These are phyloP conservation scores for Strigops habroptila DNA, from an alignment of 2,113 vertebrate genomes.

Conservation along the genomic window DNA sequence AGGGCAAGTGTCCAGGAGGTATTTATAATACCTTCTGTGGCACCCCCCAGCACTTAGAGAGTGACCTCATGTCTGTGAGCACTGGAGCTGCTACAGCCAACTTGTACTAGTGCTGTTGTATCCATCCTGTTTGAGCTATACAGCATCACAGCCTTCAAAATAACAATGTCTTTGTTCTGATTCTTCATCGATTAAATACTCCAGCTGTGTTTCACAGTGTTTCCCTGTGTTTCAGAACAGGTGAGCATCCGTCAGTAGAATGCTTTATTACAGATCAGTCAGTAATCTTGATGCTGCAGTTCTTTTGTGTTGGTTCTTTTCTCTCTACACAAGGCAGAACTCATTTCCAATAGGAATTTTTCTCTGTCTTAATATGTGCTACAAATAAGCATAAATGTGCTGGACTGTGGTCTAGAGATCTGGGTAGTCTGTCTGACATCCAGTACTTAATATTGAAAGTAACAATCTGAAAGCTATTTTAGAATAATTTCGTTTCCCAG, in stretches of 20 bases:
- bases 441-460: neutral
- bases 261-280: neutral
- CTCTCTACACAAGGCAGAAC: neutral
- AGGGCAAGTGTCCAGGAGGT: neutral
- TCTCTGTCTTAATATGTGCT: fast-evolving
- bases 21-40: neutral
- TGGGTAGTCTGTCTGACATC: neutral
- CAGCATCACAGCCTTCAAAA: neutral
- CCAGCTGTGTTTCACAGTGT: neutral
- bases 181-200: neutral
- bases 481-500: neutral
- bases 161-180: neutral
- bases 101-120: fast-evolving
- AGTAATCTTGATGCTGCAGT: neutral
- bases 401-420: neutral
- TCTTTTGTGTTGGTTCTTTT: neutral
- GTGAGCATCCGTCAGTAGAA: neutral
- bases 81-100: neutral
- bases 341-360: neutral
- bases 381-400: fast-evolving
- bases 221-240: neutral
- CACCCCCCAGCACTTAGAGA: fast-evolving
- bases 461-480: neutral
- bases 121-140: neutral
- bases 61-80: neutral